These are phyloP conservation scores for Pyxicephalus adspersus DNA, from an alignment of 2,113 vertebrate species.

Conservation along the genomic window DNA sequence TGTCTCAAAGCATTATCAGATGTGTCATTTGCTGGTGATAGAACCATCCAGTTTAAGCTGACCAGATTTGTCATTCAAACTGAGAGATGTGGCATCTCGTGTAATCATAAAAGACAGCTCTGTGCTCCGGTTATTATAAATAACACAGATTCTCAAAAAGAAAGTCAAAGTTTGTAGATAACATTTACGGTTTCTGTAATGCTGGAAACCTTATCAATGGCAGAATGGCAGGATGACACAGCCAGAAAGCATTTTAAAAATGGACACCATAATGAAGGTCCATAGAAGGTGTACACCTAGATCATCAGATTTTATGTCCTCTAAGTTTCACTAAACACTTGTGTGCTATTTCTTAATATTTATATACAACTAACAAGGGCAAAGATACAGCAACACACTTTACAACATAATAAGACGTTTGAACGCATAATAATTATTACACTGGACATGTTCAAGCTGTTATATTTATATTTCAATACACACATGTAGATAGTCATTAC, in stretches of 20 bases:
- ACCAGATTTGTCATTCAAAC: slow-evolving; percentile 54
- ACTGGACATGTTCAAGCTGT: too few relatives aligned
- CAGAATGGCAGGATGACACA: slow-evolving; percentile 13
- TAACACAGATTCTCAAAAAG: slow-evolving; percentile 44
- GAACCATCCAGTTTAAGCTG: slow-evolving; percentile 44
- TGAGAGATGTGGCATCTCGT: slow-evolving; percentile 38
- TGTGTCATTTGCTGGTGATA: slow-evolving; percentile 50
- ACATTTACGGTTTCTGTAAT: slow-evolving; percentile 12
- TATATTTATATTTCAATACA: too few relatives aligned
- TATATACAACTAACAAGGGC: too few relatives aligned
- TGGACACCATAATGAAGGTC: background rate
- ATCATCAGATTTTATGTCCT: too few relatives aligned
- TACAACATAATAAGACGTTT: too few relatives aligned
- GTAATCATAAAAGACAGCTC: slow-evolving; percentile 51
- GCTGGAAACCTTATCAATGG: slow-evolving; percentile 7
- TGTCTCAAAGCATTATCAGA: slow-evolving; percentile 48
- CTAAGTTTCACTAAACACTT: too few relatives aligned
- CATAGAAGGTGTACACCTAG: background rate
- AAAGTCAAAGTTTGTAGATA: slow-evolving; percentile 46
- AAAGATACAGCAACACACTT: too few relatives aligned
- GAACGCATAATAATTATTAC: too few relatives aligned
- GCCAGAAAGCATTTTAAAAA: slow-evolving; percentile 20
- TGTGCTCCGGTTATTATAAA: slow-evolving; percentile 46
- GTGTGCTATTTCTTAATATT: too few relatives aligned
- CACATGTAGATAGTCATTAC: too few relatives aligned